A percentile compares a stretch with the other conserved stretches of the same genome.
Evolutionary conservation across 2,888 invertebrate genomes (phyloP).

Genomic region (Buathra laborator): DNA sequence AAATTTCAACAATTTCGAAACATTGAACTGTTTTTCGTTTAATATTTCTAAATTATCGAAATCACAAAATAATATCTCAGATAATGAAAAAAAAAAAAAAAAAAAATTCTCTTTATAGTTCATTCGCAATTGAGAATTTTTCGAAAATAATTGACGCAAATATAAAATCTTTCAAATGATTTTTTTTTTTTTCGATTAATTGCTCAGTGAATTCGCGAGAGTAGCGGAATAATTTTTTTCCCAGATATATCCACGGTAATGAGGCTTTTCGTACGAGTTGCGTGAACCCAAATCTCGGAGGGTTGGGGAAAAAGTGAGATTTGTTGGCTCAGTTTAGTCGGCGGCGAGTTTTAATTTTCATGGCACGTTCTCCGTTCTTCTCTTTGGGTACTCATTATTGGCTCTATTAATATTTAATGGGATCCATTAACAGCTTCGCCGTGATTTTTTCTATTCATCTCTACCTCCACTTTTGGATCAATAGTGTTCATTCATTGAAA

Average conservation of each 20-base stretch:
- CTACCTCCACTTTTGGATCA: not conserved
- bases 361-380: slow-evolving; percentile 41
- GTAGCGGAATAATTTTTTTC: slow-evolving; percentile 11
- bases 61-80: no score
- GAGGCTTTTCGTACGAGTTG: slow-evolving; percentile 52
- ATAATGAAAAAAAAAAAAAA: not conserved
- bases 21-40: no score
- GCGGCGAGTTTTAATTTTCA: slow-evolving; percentile 52
- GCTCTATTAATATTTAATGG: slow-evolving; percentile 54
- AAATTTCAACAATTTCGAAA: no score
- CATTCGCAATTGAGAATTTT: not conserved
- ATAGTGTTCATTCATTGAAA: not conserved
- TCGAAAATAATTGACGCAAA: not conserved
- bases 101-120: not conserved
- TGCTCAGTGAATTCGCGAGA: slow-evolving; percentile 2
- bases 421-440: slow-evolving; percentile 53
- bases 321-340: slow-evolving; percentile 45
- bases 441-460: not conserved
- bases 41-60: no score
- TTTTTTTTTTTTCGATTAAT: not conserved
- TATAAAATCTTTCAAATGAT: not conserved
- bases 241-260: slow-evolving; percentile 40
- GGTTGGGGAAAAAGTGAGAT: slow-evolving; percentile 40
- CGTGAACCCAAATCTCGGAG: not conserved
- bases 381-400: slow-evolving; percentile 50